Percentiles rank a stretch among this genome's conserved stretches.
Evolutionary conservation across 2,113 vertebrate species (phyloP).

Genomic region (Cyanoramphus novaezelandiae): DNA sequence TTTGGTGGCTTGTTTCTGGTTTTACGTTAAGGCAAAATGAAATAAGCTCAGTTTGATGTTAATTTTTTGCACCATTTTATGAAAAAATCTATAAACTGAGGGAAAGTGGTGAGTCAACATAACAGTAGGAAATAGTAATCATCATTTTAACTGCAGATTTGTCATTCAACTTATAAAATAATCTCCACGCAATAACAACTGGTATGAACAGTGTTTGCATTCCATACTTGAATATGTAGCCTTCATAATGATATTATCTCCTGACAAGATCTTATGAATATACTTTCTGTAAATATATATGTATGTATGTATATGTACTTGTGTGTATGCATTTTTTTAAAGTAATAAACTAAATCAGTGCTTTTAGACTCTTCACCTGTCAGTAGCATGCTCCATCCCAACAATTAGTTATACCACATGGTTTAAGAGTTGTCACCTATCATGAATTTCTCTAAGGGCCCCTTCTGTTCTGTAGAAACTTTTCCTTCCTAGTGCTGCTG

Average conservation of each 20-base stretch:
- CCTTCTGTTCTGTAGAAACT: not conserved
- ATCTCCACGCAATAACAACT: not conserved
- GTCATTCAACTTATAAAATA: not conserved
- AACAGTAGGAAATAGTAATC: not conserved
- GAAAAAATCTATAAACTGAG: not conserved
- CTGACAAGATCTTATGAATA: not conserved
- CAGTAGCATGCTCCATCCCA: not conserved
- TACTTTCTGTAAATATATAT: not conserved
- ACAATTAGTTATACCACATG: not conserved
- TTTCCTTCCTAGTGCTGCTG: not conserved
- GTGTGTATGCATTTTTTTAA: not conserved
- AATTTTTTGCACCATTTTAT: not conserved
- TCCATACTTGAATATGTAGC: not conserved
- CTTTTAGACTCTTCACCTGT: not conserved
- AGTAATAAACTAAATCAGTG: not conserved
- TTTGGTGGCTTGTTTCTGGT: not conserved
- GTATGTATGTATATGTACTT: rapidly evolving
- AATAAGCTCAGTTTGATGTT: not conserved
- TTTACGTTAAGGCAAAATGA: not conserved
- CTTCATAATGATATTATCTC: not conserved
- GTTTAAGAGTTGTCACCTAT: not conserved
- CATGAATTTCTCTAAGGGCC: not conserved
- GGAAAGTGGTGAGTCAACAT: not conserved
- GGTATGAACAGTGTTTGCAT: not conserved
- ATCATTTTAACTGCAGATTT: not conserved